Base-by-base conservation (phyloP, 2,888 invertebrate genomes). In the Rhabditoides inermis region DNA sequence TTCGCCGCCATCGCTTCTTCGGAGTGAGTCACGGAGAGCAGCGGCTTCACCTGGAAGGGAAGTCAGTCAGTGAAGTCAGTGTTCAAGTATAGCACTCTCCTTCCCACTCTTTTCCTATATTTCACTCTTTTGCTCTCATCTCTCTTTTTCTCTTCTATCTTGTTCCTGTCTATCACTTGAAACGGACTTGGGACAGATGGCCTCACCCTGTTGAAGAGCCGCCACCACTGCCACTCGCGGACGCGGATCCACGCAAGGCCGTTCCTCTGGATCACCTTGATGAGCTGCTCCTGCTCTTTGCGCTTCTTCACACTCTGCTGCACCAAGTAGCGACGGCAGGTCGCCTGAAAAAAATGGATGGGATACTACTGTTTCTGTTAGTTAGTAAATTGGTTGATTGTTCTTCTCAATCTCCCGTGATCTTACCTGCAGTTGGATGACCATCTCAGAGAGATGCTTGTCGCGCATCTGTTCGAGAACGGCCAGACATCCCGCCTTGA, bases 141-240 rank as follows among this genome's bases (percentile, higher is more conserved):
- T n/a, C n/a, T n/a, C n/a, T n/a, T n/a, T n/a, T n/a, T n/a, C n/a
- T n/a, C n/a, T n/a, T n/a, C n/a, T n/a, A n/a, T n/a, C n/a, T n/a
- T n/a, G n/a, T n/a, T n/a, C n/a, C n/a, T n/a, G n/a, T n/a, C n/a
- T n/a, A n/a, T n/a, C n/a, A n/a, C n/a, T n/a, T n/a, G n/a, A n/a
- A n/a, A n/a, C n/a, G n/a, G n/a, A n/a, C n/a, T n/a, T n/a, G n/a
- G n/a, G n/a, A n/a, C n/a, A n/a, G n/a, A n/a, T n/a, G n/a, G n/a
- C n/a, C n/a, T n/a, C n/a, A 79, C 80, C 84, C 99, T 99, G 30
- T 95, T 98, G 78, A 98, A 95, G 64, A 99, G 82, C 71, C 98
- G 83, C 98, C 98, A 99, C 98, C 98, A 99, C 72, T 94, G 91
- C 98, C 98, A 99, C 79, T 99, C 95, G 60, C 95, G 84, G 39